A percentile compares a stretch with the other conserved stretches of the same genome.
Conservation (phyloP, 2,797 vertebrate species). For the Argyrosomus regius region DNA sequence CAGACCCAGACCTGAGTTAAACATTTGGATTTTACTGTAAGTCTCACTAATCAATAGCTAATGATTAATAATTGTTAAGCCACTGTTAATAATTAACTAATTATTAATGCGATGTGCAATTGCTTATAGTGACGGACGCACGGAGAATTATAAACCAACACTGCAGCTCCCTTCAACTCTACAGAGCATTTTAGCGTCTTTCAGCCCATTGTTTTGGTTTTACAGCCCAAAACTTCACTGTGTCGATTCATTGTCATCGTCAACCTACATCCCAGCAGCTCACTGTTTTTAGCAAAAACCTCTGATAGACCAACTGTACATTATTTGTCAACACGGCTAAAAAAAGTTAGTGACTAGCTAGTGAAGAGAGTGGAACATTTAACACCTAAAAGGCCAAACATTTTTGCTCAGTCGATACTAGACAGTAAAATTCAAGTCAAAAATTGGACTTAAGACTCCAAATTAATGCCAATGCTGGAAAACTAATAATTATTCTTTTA, state of each 20-base stretch:
- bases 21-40: too few species aligned
- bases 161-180: not conserved
- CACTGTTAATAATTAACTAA: not conserved
- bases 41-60: not conserved
- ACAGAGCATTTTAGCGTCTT: not conserved
- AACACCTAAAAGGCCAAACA: not conserved
- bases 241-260: not conserved
- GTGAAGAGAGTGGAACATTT: not conserved
- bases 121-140: not conserved
- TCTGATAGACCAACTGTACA: not conserved
- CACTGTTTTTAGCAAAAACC: not conserved
- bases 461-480: constrained; percentile 12
- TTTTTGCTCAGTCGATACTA: not conserved
- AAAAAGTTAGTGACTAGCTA: not conserved
- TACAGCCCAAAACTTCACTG: not conserved
- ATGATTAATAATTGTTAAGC: too few species aligned
- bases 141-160: too few species aligned
- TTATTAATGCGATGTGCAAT: not conserved
- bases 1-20: not conserved
- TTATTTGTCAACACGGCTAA: not conserved
- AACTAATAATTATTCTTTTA: too few species aligned
- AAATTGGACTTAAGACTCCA: not conserved
- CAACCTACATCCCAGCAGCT: not conserved
- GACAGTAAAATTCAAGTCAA: not conserved
- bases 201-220: not conserved